Conservation (phyloP, 2,888 invertebrate genomes). For the Aphodius sticticus region DNA sequence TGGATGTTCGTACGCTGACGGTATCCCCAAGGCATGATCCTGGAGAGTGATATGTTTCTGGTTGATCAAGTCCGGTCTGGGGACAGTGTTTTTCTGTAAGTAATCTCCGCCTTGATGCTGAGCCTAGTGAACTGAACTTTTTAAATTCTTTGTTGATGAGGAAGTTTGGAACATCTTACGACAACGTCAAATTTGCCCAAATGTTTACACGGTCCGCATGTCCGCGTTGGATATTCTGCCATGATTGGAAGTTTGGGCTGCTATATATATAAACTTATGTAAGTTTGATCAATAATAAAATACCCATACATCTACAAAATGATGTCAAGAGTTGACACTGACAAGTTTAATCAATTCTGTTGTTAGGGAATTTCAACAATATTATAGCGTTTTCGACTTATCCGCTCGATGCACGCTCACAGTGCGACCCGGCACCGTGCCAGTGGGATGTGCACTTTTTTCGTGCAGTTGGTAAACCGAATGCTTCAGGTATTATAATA, state of each 20-base stretch:
- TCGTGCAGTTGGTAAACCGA: too few relatives aligned
- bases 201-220: slow-evolving; percentile 52
- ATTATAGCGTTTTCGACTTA: too few relatives aligned
- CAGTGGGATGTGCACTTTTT: too few relatives aligned
- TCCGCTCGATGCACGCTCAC: too few relatives aligned
- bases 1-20: slow-evolving; percentile 45
- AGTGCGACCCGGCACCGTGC: too few relatives aligned
- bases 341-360: slow-evolving; percentile 27
- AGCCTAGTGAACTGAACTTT: slow-evolving; percentile 14
- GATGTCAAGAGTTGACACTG: slow-evolving; percentile 17
- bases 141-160: slow-evolving; percentile 15
- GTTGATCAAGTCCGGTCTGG: slow-evolving; percentile 46
- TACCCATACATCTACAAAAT: slow-evolving; percentile 9
- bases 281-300: slow-evolving; percentile 32
- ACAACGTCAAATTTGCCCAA: slow-evolving; percentile 47
- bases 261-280: slow-evolving; percentile 17
- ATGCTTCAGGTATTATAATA: too few relatives aligned
- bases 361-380: neutral
- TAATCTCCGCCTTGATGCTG: slow-evolving; percentile 44
- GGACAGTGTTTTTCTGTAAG: slow-evolving; percentile 47
- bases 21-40: slow-evolving; percentile 47
- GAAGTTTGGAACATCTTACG: slow-evolving; percentile 30
- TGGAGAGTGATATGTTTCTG: slow-evolving; percentile 41
- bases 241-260: slow-evolving; percentile 40
- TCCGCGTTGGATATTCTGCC: slow-evolving; percentile 52